phyloP scores from a whole-genome alignment of 2,113 vertebrate genomes.

The Okapia johnstoni region DNA sequence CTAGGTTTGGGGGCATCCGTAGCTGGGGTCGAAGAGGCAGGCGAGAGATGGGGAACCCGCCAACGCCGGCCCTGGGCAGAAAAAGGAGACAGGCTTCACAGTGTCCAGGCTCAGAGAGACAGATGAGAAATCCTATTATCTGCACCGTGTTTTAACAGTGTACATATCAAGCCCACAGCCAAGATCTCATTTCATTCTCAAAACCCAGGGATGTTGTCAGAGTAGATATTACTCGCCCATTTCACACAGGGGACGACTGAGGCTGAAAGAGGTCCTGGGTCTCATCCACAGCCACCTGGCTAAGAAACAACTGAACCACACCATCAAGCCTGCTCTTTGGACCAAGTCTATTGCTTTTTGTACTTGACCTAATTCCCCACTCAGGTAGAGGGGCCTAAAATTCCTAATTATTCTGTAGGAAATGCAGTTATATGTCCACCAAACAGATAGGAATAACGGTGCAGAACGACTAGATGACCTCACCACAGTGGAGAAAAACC shows the following conservation, averaged over 20 bases:
- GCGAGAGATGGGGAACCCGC: background rate
- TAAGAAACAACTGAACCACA: background rate
- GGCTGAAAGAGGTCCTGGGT: background rate
- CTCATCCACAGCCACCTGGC: background rate
- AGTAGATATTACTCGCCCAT: background rate
- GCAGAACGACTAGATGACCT: background rate
- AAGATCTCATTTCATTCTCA: background rate
- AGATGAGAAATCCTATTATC: background rate
- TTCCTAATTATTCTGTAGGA: background rate
- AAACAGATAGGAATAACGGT: background rate
- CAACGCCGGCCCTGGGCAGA: background rate
- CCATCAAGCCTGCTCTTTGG: background rate
- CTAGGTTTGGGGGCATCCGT: background rate
- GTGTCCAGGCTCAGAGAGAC: background rate
- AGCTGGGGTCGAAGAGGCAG: background rate
- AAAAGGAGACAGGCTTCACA: background rate
- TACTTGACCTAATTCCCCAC: background rate
- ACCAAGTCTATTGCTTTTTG: background rate
- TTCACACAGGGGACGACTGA: background rate
- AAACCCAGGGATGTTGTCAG: background rate
- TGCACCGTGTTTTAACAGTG: background rate
- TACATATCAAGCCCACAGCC: background rate
- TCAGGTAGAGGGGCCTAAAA: background rate
- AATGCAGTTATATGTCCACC: background rate
- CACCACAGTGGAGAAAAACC: background rate